phyloP scores from a whole-genome alignment of 2,113 vertebrate genomes.

The Ictidomys tridecemlineatus region DNA sequence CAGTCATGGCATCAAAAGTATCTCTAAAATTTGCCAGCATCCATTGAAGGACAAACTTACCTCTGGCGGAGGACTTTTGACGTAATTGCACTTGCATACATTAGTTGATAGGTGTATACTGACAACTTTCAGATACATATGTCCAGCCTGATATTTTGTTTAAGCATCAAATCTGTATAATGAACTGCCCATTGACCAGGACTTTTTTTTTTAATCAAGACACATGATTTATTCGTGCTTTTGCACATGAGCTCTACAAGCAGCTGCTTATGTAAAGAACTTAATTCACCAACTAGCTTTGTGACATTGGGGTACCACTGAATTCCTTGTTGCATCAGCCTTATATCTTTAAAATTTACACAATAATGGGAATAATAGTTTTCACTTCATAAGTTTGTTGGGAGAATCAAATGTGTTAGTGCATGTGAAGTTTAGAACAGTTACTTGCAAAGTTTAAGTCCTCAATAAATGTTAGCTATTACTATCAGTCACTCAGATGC shows the following conservation, averaged over 20 bases:
- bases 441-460: background rate
- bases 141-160: background rate
- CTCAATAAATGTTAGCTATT: background rate
- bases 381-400: background rate
- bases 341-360: background rate
- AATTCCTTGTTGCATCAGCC: background rate
- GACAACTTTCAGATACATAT: background rate
- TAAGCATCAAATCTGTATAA: background rate
- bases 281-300: background rate
- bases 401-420: constrained; percentile 1
- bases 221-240: background rate
- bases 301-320: background rate
- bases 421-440: background rate
- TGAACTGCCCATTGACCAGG: background rate
- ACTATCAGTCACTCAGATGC: background rate
- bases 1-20: background rate
- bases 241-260: background rate
- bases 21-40: background rate
- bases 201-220: background rate
- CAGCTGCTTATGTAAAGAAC: background rate
- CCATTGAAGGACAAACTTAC: background rate
- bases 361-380: background rate
- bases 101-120: background rate
- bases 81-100: background rate
- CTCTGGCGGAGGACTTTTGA: background rate